Conservation (phyloP, 2,888 invertebrate genomes). For the Pedicia rivosa region DNA sequence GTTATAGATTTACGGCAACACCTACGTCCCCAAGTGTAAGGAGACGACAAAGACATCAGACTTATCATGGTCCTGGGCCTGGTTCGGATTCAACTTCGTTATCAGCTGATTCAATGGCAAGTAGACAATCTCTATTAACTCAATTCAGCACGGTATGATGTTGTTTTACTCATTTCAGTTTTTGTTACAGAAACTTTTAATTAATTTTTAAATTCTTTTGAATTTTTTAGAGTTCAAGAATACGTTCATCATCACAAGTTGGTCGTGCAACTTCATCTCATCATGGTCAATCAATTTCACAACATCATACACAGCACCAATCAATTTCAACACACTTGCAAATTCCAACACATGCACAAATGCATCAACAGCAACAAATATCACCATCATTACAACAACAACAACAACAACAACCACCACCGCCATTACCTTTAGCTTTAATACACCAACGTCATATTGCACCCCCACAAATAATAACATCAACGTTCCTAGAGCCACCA, state of each 20-base stretch:
- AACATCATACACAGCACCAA: conserved; percentile 18
- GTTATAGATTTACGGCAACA: conserved; percentile 20
- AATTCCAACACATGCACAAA: conserved; percentile 12
- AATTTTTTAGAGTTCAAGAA: conserved; percentile 21
- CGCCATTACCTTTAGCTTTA: no score
- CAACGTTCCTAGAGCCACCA: conserved; percentile 31
- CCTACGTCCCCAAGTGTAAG: conserved; percentile 25
- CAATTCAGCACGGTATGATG: conserved; percentile 31
- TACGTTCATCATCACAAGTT: conserved; percentile 17
- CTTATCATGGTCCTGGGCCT: conserved; percentile 25
- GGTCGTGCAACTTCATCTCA: conserved; percentile 15
- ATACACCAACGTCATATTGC: conserved; percentile 4
- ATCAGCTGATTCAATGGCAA: conserved; percentile 50
- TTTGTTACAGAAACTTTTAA: background rate
- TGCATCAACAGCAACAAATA: conserved; percentile 11
- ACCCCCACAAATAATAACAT: conserved; percentile 19
- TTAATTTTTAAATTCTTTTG: conserved; percentile 6
- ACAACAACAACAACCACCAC: conserved; percentile 12
- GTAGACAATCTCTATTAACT: conserved; percentile 36
- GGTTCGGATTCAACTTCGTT: conserved; percentile 42
- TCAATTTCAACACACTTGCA: conserved; percentile 16
- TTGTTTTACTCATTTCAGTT: background rate
- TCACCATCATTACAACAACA: conserved; percentile 14
- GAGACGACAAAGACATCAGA: conserved; percentile 20
- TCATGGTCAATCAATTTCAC: conserved; percentile 14